phyloP scores from a whole-genome alignment of 2,888 invertebrate genomes.

The Gortyna flavago region DNA sequence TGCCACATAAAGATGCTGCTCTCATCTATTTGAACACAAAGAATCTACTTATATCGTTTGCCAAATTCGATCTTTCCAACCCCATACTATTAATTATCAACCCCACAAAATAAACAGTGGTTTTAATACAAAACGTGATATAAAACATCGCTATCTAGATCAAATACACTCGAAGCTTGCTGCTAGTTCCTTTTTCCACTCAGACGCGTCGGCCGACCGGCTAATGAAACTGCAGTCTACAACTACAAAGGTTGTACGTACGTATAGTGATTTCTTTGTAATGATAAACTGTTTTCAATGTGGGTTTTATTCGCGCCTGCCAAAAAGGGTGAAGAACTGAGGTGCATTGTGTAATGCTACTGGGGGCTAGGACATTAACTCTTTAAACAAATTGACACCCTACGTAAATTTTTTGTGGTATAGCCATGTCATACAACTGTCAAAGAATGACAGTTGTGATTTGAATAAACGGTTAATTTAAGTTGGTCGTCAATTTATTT shows the following conservation, averaged over 20 bases:
- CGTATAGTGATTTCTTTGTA: background rate
- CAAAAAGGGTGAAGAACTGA: background rate
- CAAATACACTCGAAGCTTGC: background rate
- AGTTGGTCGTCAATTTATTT: background rate
- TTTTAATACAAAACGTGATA: constrained; percentile 11
- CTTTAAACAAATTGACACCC: background rate
- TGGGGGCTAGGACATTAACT: background rate
- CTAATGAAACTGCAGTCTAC: constrained; percentile 32
- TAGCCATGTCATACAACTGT: background rate
- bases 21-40: background rate
- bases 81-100: too few species aligned
- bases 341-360: background rate
- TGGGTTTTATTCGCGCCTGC: background rate
- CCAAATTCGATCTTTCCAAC: background rate
- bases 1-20: too few species aligned
- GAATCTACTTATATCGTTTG: background rate
- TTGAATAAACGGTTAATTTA: background rate
- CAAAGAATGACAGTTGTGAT: background rate
- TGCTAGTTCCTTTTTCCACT: constrained; percentile 15
- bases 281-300: background rate
- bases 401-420: background rate
- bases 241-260: background rate
- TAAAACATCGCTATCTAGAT: constrained; percentile 12
- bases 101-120: background rate
- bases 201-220: constrained; percentile 13